A percentile compares a stretch with the other conserved stretches of the same genome.
These are phyloP conservation scores for Passer domesticus DNA, from an alignment of 2,113 vertebrate genomes.

Conservation along the genomic window DNA sequence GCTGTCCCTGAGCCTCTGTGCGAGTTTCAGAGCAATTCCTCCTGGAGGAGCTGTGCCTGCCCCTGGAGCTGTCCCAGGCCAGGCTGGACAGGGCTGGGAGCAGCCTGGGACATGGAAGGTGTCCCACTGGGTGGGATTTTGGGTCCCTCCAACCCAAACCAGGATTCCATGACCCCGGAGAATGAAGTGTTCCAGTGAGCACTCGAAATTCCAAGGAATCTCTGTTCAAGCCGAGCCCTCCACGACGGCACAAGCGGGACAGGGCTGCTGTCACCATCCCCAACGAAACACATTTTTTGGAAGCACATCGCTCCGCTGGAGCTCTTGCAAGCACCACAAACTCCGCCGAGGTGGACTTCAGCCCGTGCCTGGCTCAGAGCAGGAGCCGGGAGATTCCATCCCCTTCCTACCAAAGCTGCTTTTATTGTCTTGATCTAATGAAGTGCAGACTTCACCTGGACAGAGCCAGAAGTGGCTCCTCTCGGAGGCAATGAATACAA, in stretches of 20 bases:
- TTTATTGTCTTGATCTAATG: constrained; percentile 68
- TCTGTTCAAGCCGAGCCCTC: background rate
- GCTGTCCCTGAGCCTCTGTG: background rate
- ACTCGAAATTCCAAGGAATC: background rate
- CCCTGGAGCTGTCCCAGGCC: background rate
- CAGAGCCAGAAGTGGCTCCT: constrained; percentile 72
- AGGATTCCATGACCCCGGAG: background rate
- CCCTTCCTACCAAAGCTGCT: background rate
- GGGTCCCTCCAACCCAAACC: background rate
- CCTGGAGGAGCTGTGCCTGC: background rate
- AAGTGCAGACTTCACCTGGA: constrained; percentile 71
- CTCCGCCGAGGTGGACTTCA: background rate
- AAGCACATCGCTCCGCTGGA: background rate
- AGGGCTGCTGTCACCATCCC: background rate
- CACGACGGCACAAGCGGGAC: accelerated
- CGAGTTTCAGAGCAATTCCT: background rate
- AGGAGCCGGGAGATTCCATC: background rate
- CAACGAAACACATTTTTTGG: accelerated
- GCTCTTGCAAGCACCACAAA: background rate
- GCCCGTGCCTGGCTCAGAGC: background rate
- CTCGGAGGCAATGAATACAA: constrained; percentile 72
- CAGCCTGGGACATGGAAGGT: background rate
- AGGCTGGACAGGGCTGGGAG: background rate
- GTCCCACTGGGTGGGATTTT: background rate
- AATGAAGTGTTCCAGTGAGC: accelerated